Base-by-base conservation (phyloP, 53 echinoderm and acorn worm species). In the Patiria pectinifera region DNA sequence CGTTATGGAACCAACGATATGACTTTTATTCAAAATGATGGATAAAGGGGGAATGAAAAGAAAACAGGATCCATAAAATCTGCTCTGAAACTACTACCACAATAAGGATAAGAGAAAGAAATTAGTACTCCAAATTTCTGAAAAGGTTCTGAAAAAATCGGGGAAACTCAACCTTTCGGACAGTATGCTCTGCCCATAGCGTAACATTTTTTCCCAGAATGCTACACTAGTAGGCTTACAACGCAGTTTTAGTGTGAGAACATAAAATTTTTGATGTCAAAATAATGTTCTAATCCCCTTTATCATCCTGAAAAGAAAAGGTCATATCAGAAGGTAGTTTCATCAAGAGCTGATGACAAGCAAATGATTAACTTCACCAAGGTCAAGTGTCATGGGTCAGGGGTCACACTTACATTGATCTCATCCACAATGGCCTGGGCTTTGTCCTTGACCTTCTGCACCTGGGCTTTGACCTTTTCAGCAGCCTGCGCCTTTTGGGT, bases 361-460 rank as follows among this genome's bases (percentile, higher is more conserved):
- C 24, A 74, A 23, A 23, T 23, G 6, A 74, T 8, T n/a, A n/a
- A 74, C 74, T 74, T 48, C 26, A 2, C 72, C 1, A 23, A 69
- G 15, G n/a, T n/a, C 3, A 24, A 74, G 4, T 83, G 58, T 35
- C 44, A 47, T 4, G 19, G 71, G 71, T 85, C 69, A 85, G 7
- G 26, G 71, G 86, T 85, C 71, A 70, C 58, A 92, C 96, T 98
- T 83, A 98, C 98, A 92, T 93, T 93, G 86, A 98, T 98, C 70
- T 98, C 98, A 89, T 98, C 98, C 77, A 98, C 98, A 94, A 98
- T 98, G 78, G 98, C 98, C 83, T 98, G 98, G 47, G 98, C 98
- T 89, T 97, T 98, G 93, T 98, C 98, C 85, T 98, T 98, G 76
- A 98, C 98, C 87, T 98, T 98, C 87, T 98, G 98, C 10, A 98